phyloP scores from a whole-genome alignment of 2,113 vertebrate species.

The Glareola pratincola region DNA sequence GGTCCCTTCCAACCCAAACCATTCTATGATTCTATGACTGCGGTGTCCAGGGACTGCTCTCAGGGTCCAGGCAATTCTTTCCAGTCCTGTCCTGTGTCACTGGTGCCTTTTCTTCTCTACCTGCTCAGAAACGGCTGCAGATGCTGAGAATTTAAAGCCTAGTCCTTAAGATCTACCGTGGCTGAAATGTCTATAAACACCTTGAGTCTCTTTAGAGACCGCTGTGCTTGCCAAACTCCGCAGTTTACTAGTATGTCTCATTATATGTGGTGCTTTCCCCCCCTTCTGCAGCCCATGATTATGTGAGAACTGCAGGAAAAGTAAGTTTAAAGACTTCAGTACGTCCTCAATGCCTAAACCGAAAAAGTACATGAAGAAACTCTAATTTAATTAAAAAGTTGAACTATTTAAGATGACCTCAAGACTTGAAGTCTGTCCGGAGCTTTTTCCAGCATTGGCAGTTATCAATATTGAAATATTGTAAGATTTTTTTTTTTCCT shows the following conservation, averaged over 20 bases:
- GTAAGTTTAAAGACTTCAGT: neutral
- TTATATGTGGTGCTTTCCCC: neutral
- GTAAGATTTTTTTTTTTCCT: neutral
- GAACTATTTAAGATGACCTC: neutral
- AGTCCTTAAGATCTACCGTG: neutral
- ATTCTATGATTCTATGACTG: neutral
- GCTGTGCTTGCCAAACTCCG: neutral
- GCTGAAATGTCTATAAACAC: constrained; percentile 50
- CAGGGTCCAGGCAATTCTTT: neutral
- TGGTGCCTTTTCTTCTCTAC: neutral
- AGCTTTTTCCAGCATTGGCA: neutral
- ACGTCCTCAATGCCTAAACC: neutral
- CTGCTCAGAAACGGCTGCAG: neutral
- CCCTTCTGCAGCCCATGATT: neutral
- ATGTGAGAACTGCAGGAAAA: constrained; percentile 5
- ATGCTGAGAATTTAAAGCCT: neutral
- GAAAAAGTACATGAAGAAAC: neutral
- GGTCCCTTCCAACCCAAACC: neutral
- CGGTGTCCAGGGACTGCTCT: neutral
- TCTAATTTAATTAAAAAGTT: neutral
- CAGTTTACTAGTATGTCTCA: neutral
- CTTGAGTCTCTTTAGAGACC: neutral
- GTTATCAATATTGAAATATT: neutral
- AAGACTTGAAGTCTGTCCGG: neutral
- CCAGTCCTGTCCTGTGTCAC: neutral